Conservation (phyloP, 2,113 vertebrate genomes). For the Megatriorchis doriae region DNA sequence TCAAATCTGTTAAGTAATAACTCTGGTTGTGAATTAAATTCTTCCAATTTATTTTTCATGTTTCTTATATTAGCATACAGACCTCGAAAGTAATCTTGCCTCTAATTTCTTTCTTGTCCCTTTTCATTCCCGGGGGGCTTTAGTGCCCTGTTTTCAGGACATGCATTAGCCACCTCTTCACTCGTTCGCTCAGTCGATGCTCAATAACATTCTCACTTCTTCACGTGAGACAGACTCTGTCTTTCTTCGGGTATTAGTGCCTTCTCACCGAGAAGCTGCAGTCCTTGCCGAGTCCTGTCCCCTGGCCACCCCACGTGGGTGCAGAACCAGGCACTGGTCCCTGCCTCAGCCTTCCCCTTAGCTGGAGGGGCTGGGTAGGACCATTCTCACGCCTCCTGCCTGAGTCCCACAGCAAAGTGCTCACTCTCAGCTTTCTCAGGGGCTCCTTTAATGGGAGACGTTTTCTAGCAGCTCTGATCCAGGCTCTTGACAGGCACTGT, state of each 20-base stretch:
- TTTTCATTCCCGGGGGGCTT: fast-evolving
- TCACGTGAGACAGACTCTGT: neutral
- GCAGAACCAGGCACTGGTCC: neutral
- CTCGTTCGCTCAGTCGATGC: neutral
- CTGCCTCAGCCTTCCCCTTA: neutral
- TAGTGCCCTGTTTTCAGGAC: neutral
- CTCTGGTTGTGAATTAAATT: neutral
- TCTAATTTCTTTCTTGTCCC: neutral
- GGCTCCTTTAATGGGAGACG: fast-evolving
- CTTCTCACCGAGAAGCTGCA: neutral
- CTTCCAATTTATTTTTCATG: neutral
- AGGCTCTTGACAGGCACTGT: neutral
- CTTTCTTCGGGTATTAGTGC: neutral
- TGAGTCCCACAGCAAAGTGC: fast-evolving
- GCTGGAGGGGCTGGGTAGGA: neutral
- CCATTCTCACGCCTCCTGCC: neutral
- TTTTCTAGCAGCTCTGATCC: neutral
- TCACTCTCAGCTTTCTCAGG: neutral
- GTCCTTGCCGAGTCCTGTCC: neutral
- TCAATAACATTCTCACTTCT: neutral
- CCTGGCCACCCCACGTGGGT: neutral
- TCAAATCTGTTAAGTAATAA: neutral
- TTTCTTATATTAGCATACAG: neutral
- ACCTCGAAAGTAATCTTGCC: neutral
- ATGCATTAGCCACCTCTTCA: neutral